A percentile compares a stretch with the other conserved stretches of the same genome.
Conservation (phyloP, 2,888 invertebrate genomes). For the Zeuzera pyrina region DNA sequence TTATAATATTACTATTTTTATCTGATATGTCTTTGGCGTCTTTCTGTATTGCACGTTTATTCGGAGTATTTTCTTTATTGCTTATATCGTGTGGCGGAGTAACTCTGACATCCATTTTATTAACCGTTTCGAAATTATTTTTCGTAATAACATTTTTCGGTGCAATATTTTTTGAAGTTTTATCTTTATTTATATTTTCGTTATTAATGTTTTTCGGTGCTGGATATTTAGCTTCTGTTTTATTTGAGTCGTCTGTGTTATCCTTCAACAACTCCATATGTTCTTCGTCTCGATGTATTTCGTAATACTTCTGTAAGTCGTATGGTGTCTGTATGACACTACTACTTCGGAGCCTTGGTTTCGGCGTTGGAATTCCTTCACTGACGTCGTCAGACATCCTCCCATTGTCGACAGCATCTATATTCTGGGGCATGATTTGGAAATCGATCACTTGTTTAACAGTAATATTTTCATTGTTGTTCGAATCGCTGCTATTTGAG, state of each 20-base stretch:
- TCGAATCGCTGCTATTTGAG: conserved; percentile 62
- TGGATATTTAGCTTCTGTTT: conserved; percentile 38
- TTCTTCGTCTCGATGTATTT: conserved; percentile 62
- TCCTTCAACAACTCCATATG: conserved; percentile 57
- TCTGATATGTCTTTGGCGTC: conserved; percentile 61
- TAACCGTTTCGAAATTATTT: conserved; percentile 24
- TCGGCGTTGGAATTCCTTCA: conserved; percentile 42
- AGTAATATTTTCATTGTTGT: conserved; percentile 62
- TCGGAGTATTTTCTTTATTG: conserved; percentile 43
- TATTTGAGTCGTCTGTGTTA: conserved; percentile 30
- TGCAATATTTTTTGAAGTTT: conserved; percentile 26
- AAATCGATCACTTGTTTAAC: conserved; percentile 57
- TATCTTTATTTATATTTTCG: conserved; percentile 33
- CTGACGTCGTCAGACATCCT: conserved; percentile 26
- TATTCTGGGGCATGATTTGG: conserved; percentile 40
- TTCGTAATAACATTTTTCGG: conserved; percentile 27
- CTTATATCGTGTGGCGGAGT: conserved; percentile 33
- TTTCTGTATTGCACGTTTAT: conserved; percentile 59
- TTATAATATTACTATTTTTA: conserved; percentile 58
- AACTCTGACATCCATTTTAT: conserved; percentile 31
- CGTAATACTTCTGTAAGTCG: conserved; percentile 64
- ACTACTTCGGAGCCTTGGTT: conserved; percentile 57
- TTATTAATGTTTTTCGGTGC: conserved; percentile 44
- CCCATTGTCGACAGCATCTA: conserved; percentile 44
- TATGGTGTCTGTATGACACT: conserved; percentile 68